These are phyloP conservation scores for Corvus hawaiiensis DNA, from an alignment of 2,113 vertebrate genomes.

Conservation along the genomic window DNA sequence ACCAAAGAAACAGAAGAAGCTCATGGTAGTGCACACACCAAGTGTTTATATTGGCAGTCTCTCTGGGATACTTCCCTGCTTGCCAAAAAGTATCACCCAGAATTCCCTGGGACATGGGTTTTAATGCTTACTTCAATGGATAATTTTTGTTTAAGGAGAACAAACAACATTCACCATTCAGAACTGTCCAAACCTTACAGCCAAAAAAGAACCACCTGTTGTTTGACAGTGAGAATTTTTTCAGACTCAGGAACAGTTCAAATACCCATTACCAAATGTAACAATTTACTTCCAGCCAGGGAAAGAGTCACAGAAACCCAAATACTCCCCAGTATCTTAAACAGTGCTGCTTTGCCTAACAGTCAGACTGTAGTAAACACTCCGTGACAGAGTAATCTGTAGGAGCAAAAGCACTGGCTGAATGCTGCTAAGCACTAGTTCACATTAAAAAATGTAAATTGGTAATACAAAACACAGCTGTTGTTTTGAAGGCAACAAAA, in stretches of 20 bases:
- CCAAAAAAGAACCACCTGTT: neutral
- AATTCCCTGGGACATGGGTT: neutral
- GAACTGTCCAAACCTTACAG: neutral
- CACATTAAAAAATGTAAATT: neutral
- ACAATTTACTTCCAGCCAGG: neutral
- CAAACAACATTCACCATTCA: neutral
- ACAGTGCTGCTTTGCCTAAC: neutral
- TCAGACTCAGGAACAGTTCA: neutral
- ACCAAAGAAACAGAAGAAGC: neutral
- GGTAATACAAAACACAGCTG: neutral
- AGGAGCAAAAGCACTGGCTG: neutral
- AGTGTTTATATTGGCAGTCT: neutral
- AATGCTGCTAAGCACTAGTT: neutral
- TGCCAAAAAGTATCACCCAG: neutral
- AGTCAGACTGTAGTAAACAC: neutral
- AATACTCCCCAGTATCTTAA: neutral
- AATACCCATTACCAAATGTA: neutral
- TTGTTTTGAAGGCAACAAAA: neutral
- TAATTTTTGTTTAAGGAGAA: neutral
- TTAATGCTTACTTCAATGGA: neutral
- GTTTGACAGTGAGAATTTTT: neutral
- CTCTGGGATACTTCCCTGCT: neutral
- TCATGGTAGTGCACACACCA: rapidly evolving
- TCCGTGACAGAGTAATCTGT: neutral
- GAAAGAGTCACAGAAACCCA: neutral